Evolutionary conservation across 2,888 invertebrate species (phyloP), one percentile per base, ranked within the genome.

Genomic region (Pyralis farinalis): DNA sequence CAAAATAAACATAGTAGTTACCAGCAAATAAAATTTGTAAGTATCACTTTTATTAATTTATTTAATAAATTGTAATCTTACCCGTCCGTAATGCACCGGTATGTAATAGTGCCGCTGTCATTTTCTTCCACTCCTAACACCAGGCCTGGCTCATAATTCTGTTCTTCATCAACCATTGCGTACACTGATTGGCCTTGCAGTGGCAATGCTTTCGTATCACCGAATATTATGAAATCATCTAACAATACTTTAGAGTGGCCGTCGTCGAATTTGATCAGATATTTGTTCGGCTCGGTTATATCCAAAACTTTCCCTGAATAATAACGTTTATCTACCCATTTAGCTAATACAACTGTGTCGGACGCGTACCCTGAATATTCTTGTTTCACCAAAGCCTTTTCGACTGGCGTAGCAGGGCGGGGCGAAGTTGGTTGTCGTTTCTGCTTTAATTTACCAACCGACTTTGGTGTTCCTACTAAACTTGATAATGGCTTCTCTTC

Each of bases 261-360:
- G 57, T 93, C 93, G 38, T 92, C 92, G 51, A 93, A 93, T 65
- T 91, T 73, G 25, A 93, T 91, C 49, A 90, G 75, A 68, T 91
- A 93, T 56, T 93, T 93, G 16, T 90, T 90, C 0, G 83, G 88
- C 36, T 91, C 89, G 0, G 90, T 87, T 34, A 90, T 90, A 50
- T 90, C 90, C 7, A 84, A 67, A 0, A 93, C 91, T 62, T 76
- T 90, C 0, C 93, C 93, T 0, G 93, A 92, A 53, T 93, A 94
- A 52, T 92, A 93, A 45, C 91, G 90, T 55, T 91, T 92, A 59
- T 93, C 93, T 0, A 91, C 90, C 93, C 93, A 93, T 65, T 92
- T 92, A 0, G 93, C 93, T 51, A 93, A 82, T 0, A 93, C 93
- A 0, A 82, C 79, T 0, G 89, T 90, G 3, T 87, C 88, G 0